Evolutionary conservation across 2,888 invertebrate species (phyloP), one percentile per base, ranked within the genome.

Genomic region (Cephus pulcher): DNA sequence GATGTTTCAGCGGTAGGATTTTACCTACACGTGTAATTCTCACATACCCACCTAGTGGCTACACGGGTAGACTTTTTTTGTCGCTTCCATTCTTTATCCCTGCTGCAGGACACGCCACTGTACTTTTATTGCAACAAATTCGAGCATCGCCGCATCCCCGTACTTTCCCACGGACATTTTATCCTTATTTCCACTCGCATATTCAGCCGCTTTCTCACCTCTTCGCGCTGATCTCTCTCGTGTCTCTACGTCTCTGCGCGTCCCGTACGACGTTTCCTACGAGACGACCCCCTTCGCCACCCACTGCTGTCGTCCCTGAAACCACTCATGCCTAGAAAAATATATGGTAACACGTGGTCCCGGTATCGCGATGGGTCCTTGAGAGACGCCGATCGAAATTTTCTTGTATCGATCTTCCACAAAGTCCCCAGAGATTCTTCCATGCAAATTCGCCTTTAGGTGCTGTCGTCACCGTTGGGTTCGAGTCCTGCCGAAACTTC

Each of bases 91-190:
- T 15, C 69, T 33, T n/a, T 74, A 33, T 34, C 37, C 12, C 71
- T 75, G 23, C 75, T 33, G 34, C 33, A 71, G 4, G 69, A 33
- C 71, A 34, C 69, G 34, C 12, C 34, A n/a, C 34, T 23, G 33
- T 9, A 30, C 74, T 35, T 34, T 34, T 23, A 12, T 30, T 34
- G 75, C n/a, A 75, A 75, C 75, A 69, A 75, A 75, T 69, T 75
- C 34, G 34, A 68, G 15, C 69, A 30, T 34, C 11, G 34, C 33
- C 75, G 69, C 34, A 69, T 40, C 69, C 35, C 35, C 12, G 69
- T 69, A 69, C 69, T 69, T 30, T 34, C 68, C 69, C 40, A 32
- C 75, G 68, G 34, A 23, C 23, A 9, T 56, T 69, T 68, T 69
- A 12, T 34, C 35, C 69, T 34, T 30, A 23, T 69, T 69, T 34